phyloP scores from a whole-genome alignment of 2,113 vertebrate genomes.

The Psittacara wagleri region DNA sequence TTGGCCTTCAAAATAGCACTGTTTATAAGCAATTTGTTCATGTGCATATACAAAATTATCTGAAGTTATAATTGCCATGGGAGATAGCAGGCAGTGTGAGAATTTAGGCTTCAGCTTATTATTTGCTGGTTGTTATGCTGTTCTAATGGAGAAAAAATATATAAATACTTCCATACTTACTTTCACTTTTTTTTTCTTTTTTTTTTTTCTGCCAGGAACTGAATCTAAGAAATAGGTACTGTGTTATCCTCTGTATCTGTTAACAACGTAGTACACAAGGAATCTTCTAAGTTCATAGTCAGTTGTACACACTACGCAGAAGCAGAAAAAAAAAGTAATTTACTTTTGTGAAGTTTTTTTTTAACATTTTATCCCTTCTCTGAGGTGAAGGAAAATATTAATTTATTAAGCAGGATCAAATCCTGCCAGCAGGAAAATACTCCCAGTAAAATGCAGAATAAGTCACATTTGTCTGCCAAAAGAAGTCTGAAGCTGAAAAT shows the following conservation, averaged over 20 bases:
- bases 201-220: not conserved
- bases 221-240: not conserved
- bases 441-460: not conserved
- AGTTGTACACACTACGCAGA: not conserved
- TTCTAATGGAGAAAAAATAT: not conserved
- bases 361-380: not conserved
- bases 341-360: not conserved
- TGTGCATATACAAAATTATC: not conserved
- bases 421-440: not conserved
- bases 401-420: not conserved
- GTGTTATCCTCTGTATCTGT: not conserved
- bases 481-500: not conserved
- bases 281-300: not conserved
- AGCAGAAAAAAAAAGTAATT: not conserved
- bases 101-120: not conserved
- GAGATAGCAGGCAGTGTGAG: not conserved
- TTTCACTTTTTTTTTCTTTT: not conserved
- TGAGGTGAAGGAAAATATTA: not conserved
- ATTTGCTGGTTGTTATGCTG: not conserved
- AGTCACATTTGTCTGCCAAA: not conserved
- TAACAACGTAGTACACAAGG: not conserved
- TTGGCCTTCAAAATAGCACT: not conserved
- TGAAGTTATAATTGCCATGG: not conserved
- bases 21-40: not conserved
- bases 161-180: not conserved